Evolutionary conservation across 1,140 invertebrate genomes (phyloP).

Genomic region (Paramacrobiotus metropolitanus): DNA sequence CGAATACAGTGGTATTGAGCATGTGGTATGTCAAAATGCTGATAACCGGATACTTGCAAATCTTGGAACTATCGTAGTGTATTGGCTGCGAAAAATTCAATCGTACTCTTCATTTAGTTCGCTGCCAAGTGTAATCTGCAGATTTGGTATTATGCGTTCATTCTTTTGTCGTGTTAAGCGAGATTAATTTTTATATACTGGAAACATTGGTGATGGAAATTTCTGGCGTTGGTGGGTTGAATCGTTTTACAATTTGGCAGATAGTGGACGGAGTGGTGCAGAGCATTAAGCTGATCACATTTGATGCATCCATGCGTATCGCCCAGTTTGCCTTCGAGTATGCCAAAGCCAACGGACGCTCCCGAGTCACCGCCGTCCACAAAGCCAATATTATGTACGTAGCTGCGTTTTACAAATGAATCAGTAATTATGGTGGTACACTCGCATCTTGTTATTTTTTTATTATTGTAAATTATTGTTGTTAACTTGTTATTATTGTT

Average conservation of each 20-base stretch:
- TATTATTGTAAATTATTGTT: not conserved
- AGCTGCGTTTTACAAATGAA: conserved; percentile 2
- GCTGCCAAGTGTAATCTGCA: too few species aligned
- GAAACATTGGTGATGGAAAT: too few species aligned
- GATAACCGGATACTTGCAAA: not conserved
- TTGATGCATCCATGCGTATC: conserved; percentile 79
- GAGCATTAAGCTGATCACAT: conserved; percentile 96
- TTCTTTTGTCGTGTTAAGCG: too few species aligned
- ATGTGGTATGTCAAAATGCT: conserved; percentile 35
- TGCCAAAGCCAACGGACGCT: conserved; percentile 69
- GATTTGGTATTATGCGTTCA: too few species aligned
- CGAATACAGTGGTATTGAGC: conserved; percentile 98
- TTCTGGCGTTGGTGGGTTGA: too few species aligned
- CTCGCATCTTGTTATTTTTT: too few species aligned
- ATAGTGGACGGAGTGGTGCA: conserved; percentile 98
- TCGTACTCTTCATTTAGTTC: conserved; percentile 7
- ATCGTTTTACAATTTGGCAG: conserved; percentile 18
- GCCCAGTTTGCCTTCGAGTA: conserved; percentile 97
- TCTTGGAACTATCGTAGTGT: not conserved
- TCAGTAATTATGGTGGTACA: too few species aligned
- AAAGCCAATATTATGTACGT: conserved; percentile 98
- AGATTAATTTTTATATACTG: conserved; percentile 5
- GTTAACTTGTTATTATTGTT: too few species aligned
- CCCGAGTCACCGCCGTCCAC: conserved; percentile 94
- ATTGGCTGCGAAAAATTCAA: not conserved